A percentile compares a stretch with the other conserved stretches of the same genome.
phyloP scores from a whole-genome alignment of 2,797 vertebrate genomes.

The Leucoraja ocellata region DNA sequence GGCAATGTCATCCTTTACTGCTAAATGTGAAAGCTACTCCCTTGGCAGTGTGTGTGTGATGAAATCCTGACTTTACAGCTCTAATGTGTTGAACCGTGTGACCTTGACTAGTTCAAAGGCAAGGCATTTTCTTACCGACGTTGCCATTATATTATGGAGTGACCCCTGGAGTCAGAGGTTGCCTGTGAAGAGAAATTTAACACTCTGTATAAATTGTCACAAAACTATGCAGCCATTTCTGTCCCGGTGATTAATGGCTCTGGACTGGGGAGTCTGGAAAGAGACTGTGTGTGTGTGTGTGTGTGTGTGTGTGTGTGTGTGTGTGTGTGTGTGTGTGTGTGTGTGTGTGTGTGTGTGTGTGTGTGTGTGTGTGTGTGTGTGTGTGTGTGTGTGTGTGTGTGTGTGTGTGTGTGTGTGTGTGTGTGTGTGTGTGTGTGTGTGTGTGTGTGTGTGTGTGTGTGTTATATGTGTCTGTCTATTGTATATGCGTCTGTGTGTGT shows the following conservation, averaged over 20 bases:
- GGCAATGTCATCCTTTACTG: not conserved
- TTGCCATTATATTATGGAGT: slow-evolving; percentile 22
- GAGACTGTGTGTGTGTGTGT: not conserved
- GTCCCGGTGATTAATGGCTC: slow-evolving; percentile 40
- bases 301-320: not conserved
- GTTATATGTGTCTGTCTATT: no score
- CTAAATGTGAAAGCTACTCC: not conserved
- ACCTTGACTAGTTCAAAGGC: slow-evolving; percentile 39
- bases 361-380: no score
- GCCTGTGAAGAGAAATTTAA: slow-evolving; percentile 40
- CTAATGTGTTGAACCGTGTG: slow-evolving; percentile 15
- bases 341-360: no score
- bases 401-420: no score
- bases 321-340: no score
- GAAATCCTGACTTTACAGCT: slow-evolving; percentile 36
- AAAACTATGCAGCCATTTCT: slow-evolving; percentile 11
- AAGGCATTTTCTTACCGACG: slow-evolving; percentile 36
- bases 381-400: no score
- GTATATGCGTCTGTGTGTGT: no score
- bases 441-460: not conserved
- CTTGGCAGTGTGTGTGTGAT: slow-evolving; percentile 10
- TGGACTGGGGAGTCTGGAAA: slow-evolving; percentile 10
- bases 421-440: not conserved
- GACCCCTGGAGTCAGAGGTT: slow-evolving; percentile 38
- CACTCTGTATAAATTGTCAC: slow-evolving; percentile 39